Evolutionary conservation across 2,113 vertebrate species (phyloP), one percentile per base, ranked within the genome.

Genomic region (Acinonyx jubatus): DNA sequence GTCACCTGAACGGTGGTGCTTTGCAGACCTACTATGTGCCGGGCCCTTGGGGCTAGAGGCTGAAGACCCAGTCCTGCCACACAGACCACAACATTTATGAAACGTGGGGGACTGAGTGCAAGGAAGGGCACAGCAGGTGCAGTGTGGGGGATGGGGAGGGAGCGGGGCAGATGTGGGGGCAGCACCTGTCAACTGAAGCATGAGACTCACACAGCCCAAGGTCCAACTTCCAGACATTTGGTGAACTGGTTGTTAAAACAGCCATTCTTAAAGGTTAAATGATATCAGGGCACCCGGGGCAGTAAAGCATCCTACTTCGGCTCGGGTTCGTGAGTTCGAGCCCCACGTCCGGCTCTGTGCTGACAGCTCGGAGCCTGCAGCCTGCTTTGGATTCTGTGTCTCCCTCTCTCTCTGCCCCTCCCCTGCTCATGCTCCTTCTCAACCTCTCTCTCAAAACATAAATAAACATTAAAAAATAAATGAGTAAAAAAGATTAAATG

Each of bases 91-190:
- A 3, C 8, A 1, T 1, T 38, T 65, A 31, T 0, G 1, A 45
- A 29, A 10, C 2, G 27, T 18, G 18, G 38, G 0, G 4, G 6
- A 19, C 55, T 25, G n/a, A n/a, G 7, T 0, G 3, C 8, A 0
- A 19, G 57, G 68, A 1, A 79, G 65, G 11, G 16, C 2, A 2
- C 3, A 1, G 19, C 0, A 2, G 45, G 66, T 10, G 33, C 57
- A 0, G 0, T 18, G 13, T 18, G 13, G 29, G 66, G 19, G 1
- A 1, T 0, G 31, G 12, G 41, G 29, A 21, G 33, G n/a, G 7
- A 4, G n/a, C 1, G 19, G 36, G 2, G 12, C 6, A 21, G 27
- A 8, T 29, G 1, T 48, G 7, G n/a, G 21, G 7, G 1, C 0
- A 4, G 2, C 0, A 0, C 21, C 38, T 38, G 13, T 13, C 52